A percentile compares a stretch with the other conserved stretches of the same genome.
Conservation (phyloP, 2,888 invertebrate genomes). For the Chrysolina americana region DNA sequence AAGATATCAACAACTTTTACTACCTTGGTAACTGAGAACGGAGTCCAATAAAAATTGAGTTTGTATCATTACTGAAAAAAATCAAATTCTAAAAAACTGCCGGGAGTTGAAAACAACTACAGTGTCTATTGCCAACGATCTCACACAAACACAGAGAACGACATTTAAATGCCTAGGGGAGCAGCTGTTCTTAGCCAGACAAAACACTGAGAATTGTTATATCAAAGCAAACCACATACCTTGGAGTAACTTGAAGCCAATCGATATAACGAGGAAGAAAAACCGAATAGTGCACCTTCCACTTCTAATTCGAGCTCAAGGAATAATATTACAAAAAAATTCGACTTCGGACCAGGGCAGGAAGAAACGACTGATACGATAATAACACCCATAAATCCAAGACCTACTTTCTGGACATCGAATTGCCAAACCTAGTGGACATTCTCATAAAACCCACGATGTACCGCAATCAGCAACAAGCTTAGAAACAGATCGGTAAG, state of each 20-base stretch:
- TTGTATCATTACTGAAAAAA: not conserved
- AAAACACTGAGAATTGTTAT: not conserved
- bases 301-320: not conserved
- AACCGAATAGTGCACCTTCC: not conserved
- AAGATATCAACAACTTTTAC: not conserved
- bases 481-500: too few species aligned
- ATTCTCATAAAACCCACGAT: too few species aligned
- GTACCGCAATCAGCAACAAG: too few species aligned
- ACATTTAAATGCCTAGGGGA: not conserved
- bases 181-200: not conserved
- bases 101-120: not conserved
- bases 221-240: not conserved
- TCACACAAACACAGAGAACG: not conserved
- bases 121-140: not conserved
- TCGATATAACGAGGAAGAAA: not conserved
- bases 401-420: too few species aligned
- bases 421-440: too few species aligned
- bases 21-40: not conserved
- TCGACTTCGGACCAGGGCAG: not conserved
- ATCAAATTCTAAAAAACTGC: not conserved
- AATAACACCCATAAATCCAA: too few species aligned
- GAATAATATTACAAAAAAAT: not conserved
- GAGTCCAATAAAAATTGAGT: not conserved
- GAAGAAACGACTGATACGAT: not conserved
- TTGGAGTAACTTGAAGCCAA: not conserved